Percentiles rank a stretch among this genome's conserved stretches.
These are phyloP conservation scores for Hesperia comma DNA, from an alignment of 2,888 invertebrate species.

Conservation along the genomic window DNA sequence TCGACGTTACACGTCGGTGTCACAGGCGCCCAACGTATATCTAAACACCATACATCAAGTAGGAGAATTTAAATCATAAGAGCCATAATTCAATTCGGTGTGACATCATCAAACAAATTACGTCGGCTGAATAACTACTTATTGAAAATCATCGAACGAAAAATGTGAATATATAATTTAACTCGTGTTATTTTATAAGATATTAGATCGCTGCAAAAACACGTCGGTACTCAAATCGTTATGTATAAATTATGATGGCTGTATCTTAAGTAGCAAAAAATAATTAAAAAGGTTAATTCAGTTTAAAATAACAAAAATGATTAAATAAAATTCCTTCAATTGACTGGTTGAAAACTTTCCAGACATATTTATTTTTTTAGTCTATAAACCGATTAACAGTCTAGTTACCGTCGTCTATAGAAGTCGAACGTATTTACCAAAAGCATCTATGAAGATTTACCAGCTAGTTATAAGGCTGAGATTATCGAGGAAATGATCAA, in stretches of 20 bases:
- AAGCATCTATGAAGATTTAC: too few relatives aligned
- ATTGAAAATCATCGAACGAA: conserved; percentile 28
- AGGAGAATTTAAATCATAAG: conserved; percentile 61
- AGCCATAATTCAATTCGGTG: conserved; percentile 62
- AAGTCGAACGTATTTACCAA: too few relatives aligned
- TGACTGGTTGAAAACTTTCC: neutral
- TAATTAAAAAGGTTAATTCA: neutral
- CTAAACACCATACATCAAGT: conserved; percentile 57
- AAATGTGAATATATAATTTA: conserved; percentile 23
- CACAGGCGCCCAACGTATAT: conserved; percentile 47
- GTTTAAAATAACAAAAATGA: neutral
- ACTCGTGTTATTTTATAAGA: neutral
- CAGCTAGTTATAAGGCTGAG: too few relatives aligned
- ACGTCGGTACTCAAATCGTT: neutral
- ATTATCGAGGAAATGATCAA: too few relatives aligned
- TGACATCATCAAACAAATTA: conserved; percentile 67
- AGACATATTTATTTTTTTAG: too few relatives aligned
- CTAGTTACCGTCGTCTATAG: too few relatives aligned
- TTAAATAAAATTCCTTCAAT: neutral
- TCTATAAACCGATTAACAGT: too few relatives aligned
- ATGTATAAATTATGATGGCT: neutral
- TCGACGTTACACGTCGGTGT: conserved; percentile 51
- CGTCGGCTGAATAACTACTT: conserved; percentile 42
- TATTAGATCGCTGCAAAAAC: neutral
- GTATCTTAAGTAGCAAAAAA: conserved; percentile 4